A percentile compares a stretch with the other conserved stretches of the same genome.
Conservation (phyloP, 2,797 vertebrate genomes). For the Sitta carolinensis region DNA sequence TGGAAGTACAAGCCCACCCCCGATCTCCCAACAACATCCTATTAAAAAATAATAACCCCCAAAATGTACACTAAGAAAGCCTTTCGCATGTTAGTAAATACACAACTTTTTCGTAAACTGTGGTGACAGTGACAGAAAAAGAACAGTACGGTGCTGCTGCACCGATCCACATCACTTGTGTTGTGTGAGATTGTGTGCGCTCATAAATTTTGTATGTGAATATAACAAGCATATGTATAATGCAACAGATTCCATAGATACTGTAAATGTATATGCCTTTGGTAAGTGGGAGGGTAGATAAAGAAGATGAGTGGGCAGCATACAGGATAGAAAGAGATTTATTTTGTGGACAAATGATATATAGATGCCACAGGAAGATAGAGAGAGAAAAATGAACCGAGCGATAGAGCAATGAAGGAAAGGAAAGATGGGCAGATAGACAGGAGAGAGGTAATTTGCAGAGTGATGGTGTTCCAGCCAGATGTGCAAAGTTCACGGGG, state of each 20-base stretch:
- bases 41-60: slow-evolving; percentile 32
- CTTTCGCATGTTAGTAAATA: not conserved
- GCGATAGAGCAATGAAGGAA: not conserved
- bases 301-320: slow-evolving; percentile 62
- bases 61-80: not conserved
- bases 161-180: slow-evolving; percentile 47
- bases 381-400: not conserved
- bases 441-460: not conserved
- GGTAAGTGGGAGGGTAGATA: slow-evolving; percentile 63
- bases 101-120: slow-evolving; percentile 32
- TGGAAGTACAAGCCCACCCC: slow-evolving; percentile 58
- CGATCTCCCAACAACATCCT: slow-evolving; percentile 32
- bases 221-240: slow-evolving; percentile 56
- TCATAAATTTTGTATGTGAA: slow-evolving; percentile 52
- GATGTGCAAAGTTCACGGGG: slow-evolving; percentile 57
- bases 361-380: slow-evolving; percentile 40
- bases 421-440: slow-evolving; percentile 30
- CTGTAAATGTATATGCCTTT: slow-evolving; percentile 57
- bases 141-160: slow-evolving; percentile 40
- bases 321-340: slow-evolving; percentile 59
- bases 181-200: slow-evolving; percentile 43
- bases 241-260: slow-evolving; percentile 62
- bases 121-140: slow-evolving; percentile 52
- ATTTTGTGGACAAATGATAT: slow-evolving; percentile 63
- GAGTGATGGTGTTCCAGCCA: not conserved